Conservation (phyloP, 2,113 vertebrate species). For the Hyaena hyaena region DNA sequence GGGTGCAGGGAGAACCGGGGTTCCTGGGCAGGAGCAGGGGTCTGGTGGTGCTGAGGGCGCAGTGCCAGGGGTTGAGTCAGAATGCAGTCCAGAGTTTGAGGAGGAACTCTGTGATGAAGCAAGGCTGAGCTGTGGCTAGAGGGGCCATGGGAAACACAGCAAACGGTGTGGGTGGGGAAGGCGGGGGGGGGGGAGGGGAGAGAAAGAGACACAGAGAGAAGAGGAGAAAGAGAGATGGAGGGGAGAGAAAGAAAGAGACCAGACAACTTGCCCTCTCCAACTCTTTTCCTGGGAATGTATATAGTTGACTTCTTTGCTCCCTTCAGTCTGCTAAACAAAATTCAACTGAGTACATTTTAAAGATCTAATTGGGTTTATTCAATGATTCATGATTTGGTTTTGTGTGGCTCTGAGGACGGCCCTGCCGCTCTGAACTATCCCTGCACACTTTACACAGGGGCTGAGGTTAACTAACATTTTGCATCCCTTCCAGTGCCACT, state of each 20-base stretch:
- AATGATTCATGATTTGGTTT: not conserved
- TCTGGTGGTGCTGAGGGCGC: not conserved
- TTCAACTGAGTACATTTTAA: not conserved
- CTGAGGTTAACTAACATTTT: not conserved
- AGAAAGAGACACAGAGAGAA: not conserved
- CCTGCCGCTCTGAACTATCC: not conserved
- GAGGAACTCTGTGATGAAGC: not conserved
- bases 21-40: not conserved
- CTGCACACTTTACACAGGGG: rapidly evolving
- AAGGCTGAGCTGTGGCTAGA: not conserved
- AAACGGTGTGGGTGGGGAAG: not conserved
- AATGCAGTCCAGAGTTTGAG: not conserved
- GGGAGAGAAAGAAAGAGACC: no score
- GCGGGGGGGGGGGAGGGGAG: not conserved
- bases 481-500: not conserved
- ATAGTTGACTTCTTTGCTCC: not conserved
- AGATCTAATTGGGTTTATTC: not conserved
- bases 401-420: not conserved
- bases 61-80: not conserved
- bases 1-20: not conserved
- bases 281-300: not conserved
- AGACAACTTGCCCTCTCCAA: no score
- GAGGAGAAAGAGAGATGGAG: not conserved
- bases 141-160: not conserved
- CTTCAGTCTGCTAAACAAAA: not conserved